phyloP scores from a whole-genome alignment of 2,797 vertebrate species.

The Macropus fuliginosus region DNA sequence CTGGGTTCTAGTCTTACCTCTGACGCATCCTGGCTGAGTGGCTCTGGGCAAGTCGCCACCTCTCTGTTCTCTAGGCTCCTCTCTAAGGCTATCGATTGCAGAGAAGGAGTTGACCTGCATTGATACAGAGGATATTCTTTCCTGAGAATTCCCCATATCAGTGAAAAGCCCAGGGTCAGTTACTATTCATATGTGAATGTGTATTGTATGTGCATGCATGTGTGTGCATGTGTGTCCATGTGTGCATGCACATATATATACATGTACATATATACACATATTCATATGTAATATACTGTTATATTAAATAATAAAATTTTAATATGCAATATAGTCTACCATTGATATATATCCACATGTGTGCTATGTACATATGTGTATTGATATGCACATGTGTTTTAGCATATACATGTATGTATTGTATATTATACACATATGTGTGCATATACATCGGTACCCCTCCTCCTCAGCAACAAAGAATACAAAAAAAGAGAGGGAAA shows the following conservation, averaged over 20 bases:
- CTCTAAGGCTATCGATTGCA: background rate
- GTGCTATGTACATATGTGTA: background rate
- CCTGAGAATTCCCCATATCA: background rate
- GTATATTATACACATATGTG: background rate
- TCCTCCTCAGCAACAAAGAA: background rate
- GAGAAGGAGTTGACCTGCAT: background rate
- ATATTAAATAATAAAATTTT: background rate
- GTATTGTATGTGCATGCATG: background rate
- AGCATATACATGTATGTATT: background rate
- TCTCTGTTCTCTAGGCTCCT: background rate
- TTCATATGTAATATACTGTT: background rate
- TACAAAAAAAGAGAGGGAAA: background rate
- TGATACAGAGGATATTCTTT: background rate
- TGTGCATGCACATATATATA: fast-evolving
- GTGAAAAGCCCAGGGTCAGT: background rate
- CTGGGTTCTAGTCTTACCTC: background rate
- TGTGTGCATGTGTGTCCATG: fast-evolving
- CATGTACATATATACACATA: background rate
- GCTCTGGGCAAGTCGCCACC: background rate
- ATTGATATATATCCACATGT: background rate
- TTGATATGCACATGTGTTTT: too few relatives aligned
- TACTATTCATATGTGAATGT: background rate
- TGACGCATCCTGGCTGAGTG: background rate
- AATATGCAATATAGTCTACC: background rate
- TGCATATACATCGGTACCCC: background rate